phyloP scores from a whole-genome alignment of 2,113 vertebrate species.

The Boulengeromyrus knoepffleri region DNA sequence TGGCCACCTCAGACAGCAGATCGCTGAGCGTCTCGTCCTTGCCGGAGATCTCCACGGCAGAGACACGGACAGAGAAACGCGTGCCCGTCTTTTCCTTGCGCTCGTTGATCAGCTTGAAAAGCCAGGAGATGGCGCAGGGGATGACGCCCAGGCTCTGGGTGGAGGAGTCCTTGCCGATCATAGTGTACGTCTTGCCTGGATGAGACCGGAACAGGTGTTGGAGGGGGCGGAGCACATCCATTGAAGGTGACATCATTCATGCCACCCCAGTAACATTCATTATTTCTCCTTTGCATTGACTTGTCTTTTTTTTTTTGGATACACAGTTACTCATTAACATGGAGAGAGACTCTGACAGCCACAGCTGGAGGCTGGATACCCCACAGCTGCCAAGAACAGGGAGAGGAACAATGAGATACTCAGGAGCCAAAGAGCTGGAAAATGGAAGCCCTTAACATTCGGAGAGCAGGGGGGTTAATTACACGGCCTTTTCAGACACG shows the following conservation, averaged over 20 bases:
- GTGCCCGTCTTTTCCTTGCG: conserved; percentile 91
- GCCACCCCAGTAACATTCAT: background rate
- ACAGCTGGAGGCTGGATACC: background rate
- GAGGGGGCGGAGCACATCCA: background rate
- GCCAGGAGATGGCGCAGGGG: conserved; percentile 94
- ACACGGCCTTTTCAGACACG: conserved; percentile 55
- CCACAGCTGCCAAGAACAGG: conserved; percentile 9
- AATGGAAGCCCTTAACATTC: conserved; percentile 37
- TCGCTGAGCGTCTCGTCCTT: conserved; percentile 89
- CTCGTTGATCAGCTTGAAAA: conserved; percentile 89
- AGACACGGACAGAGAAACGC: conserved; percentile 86
- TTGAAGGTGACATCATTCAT: background rate
- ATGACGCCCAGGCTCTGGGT: conserved; percentile 83
- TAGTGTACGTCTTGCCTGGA: conserved; percentile 89
- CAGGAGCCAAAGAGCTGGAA: conserved; percentile 27
- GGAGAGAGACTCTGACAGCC: background rate
- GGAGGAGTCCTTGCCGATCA: conserved; percentile 86
- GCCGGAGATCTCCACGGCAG: conserved; percentile 89
- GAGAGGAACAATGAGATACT: conserved; percentile 11
- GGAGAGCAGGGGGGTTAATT: conserved; percentile 47
- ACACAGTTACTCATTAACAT: background rate
- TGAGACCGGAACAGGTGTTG: background rate
- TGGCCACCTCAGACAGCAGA: conserved; percentile 78
- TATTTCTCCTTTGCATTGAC: background rate
- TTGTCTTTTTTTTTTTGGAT: background rate